Conservation (phyloP, 2,888 invertebrate species). For the Chesias legatella region DNA sequence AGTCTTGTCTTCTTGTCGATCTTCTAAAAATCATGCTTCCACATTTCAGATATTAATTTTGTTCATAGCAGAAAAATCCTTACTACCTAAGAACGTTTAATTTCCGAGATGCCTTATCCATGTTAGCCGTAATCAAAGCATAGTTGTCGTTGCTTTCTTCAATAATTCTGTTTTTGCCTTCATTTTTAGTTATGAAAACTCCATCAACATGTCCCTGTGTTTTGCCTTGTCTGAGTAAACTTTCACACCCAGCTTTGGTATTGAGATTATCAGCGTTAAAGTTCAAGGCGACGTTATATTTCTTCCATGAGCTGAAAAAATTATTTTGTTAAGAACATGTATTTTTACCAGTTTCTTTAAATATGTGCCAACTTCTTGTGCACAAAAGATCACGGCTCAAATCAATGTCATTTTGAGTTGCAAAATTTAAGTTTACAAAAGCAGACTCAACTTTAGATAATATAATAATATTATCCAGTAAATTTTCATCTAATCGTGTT, state of each 20-base stretch:
- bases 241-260: constrained; percentile 10
- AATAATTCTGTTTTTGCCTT: background rate
- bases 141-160: background rate
- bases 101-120: constrained; percentile 11
- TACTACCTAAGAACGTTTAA: constrained; percentile 13
- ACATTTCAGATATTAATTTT: no score
- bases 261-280: constrained; percentile 12
- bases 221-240: constrained; percentile 5
- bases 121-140: constrained; percentile 7
- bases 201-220: constrained; percentile 17
- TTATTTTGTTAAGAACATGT: no score
- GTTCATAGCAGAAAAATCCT: background rate
- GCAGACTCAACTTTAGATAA: no score
- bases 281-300: constrained; percentile 7
- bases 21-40: no score
- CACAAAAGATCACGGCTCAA: no score
- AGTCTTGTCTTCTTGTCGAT: no score
- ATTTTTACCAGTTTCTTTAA: no score
- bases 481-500: no score
- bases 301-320: constrained; percentile 21
- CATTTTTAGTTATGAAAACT: constrained; percentile 13
- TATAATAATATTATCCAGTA: no score
- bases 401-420: no score
- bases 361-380: no score
- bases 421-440: no score